Conservation (phyloP, 2,113 vertebrate genomes). For the Stomatorhinus ivindoensis region DNA sequence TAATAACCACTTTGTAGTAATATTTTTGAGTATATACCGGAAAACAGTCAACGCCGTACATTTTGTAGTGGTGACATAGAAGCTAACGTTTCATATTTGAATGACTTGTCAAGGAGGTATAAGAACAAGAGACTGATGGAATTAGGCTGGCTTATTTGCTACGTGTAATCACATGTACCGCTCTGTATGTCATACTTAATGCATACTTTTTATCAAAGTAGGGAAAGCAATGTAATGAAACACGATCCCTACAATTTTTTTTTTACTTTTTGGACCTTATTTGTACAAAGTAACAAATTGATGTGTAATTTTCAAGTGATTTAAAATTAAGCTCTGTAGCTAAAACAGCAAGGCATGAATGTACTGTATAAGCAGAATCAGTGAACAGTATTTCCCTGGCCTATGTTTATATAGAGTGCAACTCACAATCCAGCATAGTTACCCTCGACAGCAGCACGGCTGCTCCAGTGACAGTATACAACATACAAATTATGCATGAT, state of each 20-base stretch:
- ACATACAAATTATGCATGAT: background rate
- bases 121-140: background rate
- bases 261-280: background rate
- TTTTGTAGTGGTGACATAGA: background rate
- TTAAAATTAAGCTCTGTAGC: background rate
- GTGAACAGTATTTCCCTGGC: background rate
- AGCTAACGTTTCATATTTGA: background rate
- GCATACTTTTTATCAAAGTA: background rate
- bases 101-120: background rate
- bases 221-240: background rate
- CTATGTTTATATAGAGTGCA: background rate
- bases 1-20: background rate
- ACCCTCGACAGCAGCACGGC: slow-evolving; percentile 48
- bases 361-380: background rate
- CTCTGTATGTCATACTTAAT: background rate
- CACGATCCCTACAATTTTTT: background rate
- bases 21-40: background rate
- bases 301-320: background rate
- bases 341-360: background rate
- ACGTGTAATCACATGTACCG: background rate
- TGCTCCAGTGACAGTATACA: slow-evolving; percentile 28
- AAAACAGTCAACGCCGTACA: background rate
- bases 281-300: background rate
- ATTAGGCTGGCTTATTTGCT: background rate
- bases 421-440: slow-evolving; percentile 26